phyloP scores from a whole-genome alignment of 2,888 invertebrate genomes.

The Barypeithes pellucidus region DNA sequence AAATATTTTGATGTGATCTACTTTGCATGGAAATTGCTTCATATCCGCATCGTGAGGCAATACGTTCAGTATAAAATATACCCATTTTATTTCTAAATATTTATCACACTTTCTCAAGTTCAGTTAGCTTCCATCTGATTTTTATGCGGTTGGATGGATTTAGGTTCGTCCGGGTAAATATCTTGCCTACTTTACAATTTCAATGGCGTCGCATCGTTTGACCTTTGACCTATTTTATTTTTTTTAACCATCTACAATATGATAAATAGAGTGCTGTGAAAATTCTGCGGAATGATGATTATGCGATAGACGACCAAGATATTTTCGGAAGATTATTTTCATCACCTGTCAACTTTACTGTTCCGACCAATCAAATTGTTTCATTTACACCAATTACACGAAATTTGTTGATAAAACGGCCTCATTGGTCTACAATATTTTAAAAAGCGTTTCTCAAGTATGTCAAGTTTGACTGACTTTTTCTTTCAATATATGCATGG shows the following conservation, averaged over 20 bases:
- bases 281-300: no score
- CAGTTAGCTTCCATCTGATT: conserved; percentile 49
- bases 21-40: conserved; percentile 52
- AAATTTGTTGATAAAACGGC: no score
- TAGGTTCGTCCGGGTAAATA: conserved; percentile 44
- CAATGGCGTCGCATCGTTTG: conserved; percentile 37
- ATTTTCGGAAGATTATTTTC: no score
- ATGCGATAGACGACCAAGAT: no score
- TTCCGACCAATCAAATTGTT: no score
- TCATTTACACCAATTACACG: no score
- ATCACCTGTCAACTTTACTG: no score
- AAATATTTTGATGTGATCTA: conserved; percentile 38
- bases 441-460: no score
- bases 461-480: no score
- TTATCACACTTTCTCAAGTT: conserved; percentile 52
- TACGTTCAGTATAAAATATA: conserved; percentile 49
- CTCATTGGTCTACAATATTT: no score
- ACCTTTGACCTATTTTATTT: conserved; percentile 39
- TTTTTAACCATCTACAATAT: neutral
- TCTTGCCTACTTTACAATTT: conserved; percentile 50
- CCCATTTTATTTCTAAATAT: conserved; percentile 51
- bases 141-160: conserved; percentile 45
- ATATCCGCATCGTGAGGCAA: conserved; percentile 42
- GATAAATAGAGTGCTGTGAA: neutral
- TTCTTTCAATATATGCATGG: no score